Conservation (phyloP, 1,140 invertebrate genomes). For the Bombus vancouverensis region DNA sequence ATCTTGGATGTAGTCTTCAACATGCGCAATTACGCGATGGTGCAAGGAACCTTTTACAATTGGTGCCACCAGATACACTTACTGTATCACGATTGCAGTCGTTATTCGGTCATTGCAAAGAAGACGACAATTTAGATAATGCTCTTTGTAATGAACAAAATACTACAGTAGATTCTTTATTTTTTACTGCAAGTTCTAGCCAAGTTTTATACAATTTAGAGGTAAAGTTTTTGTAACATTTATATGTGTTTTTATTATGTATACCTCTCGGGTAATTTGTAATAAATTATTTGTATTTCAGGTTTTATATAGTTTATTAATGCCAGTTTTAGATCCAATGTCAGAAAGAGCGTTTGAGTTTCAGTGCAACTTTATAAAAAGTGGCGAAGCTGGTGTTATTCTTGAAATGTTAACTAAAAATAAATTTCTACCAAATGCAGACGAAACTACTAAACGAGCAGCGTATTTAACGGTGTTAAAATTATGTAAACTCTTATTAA, state of each 20-base stretch:
- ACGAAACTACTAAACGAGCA: conserved; percentile 91
- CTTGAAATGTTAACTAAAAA: conserved; percentile 94
- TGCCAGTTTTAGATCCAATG: conserved; percentile 93
- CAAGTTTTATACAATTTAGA: conserved; percentile 90
- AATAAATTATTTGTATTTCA: conserved; percentile 77
- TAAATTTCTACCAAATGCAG: conserved; percentile 92
- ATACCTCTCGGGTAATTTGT: background rate
- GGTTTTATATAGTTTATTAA: conserved; percentile 95
- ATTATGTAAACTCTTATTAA: conserved; percentile 94
- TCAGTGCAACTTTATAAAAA: conserved; percentile 94
- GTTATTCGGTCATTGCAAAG: conserved; percentile 81
- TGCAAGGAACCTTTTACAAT: conserved; percentile 92
- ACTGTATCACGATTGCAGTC: conserved; percentile 87
- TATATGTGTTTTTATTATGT: background rate
- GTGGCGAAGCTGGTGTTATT: conserved; percentile 90
- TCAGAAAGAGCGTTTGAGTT: conserved; percentile 93
- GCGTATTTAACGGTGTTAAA: conserved; percentile 95
- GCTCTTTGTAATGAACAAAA: conserved; percentile 79
- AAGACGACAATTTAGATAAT: conserved; percentile 73
- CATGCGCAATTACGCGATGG: conserved; percentile 92
- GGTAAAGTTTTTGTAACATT: conserved; percentile 73
- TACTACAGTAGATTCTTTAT: conserved; percentile 87
- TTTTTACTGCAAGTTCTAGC: conserved; percentile 89
- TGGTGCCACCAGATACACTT: conserved; percentile 93
- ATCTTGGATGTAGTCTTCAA: conserved; percentile 91